Evolutionary conservation across 2,888 invertebrate genomes (phyloP).

Genomic region (Teleiodes luculella): DNA sequence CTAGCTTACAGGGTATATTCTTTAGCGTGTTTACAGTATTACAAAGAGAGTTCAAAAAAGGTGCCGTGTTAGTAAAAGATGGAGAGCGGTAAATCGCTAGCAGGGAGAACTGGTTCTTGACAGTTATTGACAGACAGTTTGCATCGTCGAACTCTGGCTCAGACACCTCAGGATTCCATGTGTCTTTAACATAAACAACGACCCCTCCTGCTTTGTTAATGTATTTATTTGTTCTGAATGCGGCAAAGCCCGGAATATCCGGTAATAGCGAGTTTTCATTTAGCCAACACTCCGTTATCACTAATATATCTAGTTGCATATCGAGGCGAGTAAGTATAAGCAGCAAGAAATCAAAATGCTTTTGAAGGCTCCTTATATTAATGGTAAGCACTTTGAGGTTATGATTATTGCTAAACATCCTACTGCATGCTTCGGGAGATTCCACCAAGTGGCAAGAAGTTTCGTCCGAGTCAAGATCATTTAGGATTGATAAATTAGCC

Average conservation of each 20-base stretch:
- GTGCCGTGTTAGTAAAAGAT: conserved; percentile 9
- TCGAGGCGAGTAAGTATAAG: conserved; percentile 10
- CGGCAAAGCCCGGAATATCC: conserved; percentile 5
- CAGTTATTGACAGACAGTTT: conserved; percentile 14
- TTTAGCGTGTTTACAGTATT: neutral
- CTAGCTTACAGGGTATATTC: neutral
- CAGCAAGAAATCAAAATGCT: conserved; percentile 17
- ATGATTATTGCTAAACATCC: neutral
- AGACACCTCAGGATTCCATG: neutral
- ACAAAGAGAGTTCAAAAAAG: conserved; percentile 17
- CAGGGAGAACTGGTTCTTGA: conserved; percentile 13
- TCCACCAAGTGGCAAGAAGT: neutral
- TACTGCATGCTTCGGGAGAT: neutral
- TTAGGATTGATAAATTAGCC: neutral
- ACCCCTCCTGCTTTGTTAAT: conserved; percentile 19
- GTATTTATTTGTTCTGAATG: conserved; percentile 5
- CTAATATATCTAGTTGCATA: conserved; percentile 15
- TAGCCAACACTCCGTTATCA: conserved; percentile 22
- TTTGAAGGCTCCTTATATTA: conserved; percentile 22
- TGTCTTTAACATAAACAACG: conserved; percentile 5
- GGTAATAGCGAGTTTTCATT: conserved; percentile 8
- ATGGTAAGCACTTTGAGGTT: conserved; percentile 18
- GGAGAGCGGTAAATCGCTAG: conserved; percentile 17
- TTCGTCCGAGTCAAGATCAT: neutral
- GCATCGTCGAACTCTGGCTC: conserved; percentile 20